Evolutionary conservation across 2,113 vertebrate genomes (phyloP).

Genomic region (Dromaius novaehollandiae): DNA sequence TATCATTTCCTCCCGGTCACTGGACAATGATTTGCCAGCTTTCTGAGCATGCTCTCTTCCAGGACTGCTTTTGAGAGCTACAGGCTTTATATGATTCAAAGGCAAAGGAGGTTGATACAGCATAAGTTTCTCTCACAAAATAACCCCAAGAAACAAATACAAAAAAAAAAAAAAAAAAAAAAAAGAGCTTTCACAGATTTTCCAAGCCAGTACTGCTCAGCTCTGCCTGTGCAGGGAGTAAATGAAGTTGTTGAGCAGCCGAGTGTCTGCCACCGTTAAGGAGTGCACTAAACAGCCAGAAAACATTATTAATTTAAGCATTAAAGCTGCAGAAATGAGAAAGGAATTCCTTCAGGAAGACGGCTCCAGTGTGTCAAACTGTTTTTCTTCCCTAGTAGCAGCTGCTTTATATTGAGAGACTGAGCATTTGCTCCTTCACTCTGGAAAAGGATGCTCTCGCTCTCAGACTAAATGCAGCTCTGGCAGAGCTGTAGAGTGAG

Average conservation of each 20-base stretch:
- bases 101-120: slow-evolving; percentile 67
- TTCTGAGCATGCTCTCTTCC: slow-evolving; percentile 85
- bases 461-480: slow-evolving; percentile 68
- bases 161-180: slow-evolving; percentile 42
- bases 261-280: slow-evolving; percentile 54
- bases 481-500: slow-evolving; percentile 68
- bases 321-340: slow-evolving; percentile 69
- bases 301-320: slow-evolving; percentile 75
- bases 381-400: slow-evolving; percentile 51
- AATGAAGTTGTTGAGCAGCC: slow-evolving; percentile 65
- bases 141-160: not conserved
- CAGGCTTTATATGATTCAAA: slow-evolving; percentile 65
- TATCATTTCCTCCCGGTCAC: slow-evolving; percentile 86
- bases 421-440: slow-evolving; percentile 56
- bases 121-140: slow-evolving; percentile 75
- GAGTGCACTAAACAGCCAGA: slow-evolving; percentile 54
- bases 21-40: slow-evolving; percentile 85
- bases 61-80: slow-evolving; percentile 73
- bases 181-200: slow-evolving; percentile 44
- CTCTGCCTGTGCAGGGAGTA: slow-evolving; percentile 46
- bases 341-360: slow-evolving; percentile 67
- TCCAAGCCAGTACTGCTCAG: slow-evolving; percentile 35
- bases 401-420: slow-evolving; percentile 65
- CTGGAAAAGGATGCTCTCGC: slow-evolving; percentile 65
- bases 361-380: slow-evolving; percentile 50